Percentiles rank a stretch among this genome's conserved stretches.
These are phyloP conservation scores for Athene noctua DNA, from an alignment of 2,113 vertebrate genomes.

Conservation along the genomic window DNA sequence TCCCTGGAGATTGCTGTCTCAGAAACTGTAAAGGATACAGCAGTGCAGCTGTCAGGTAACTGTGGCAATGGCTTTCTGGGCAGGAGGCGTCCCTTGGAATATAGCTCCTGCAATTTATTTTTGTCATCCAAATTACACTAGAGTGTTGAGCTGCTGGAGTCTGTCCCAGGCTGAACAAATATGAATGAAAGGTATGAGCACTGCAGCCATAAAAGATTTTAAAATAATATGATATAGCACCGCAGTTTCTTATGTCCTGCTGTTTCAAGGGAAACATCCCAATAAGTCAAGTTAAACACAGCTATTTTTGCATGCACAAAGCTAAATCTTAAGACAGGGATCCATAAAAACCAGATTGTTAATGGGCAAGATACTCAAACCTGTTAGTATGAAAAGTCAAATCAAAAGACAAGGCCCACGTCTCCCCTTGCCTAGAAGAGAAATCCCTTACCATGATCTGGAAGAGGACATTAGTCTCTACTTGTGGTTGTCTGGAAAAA, in stretches of 20 bases:
- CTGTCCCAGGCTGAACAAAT: not conserved
- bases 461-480: not conserved
- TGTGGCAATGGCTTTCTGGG: not conserved
- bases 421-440: not conserved
- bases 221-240: not conserved
- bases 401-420: not conserved
- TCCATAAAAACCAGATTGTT: not conserved
- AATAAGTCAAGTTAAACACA: not conserved
- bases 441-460: fast-evolving
- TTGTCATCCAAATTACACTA: not conserved
- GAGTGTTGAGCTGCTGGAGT: constrained; percentile 2
- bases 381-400: not conserved
- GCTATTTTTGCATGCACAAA: not conserved
- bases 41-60: not conserved
- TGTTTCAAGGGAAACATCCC: not conserved
- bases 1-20: not conserved
- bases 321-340: not conserved
- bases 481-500: not conserved
- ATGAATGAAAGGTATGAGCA: constrained; percentile 30
- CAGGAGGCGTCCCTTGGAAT: not conserved
- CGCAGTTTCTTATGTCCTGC: not conserved
- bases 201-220: not conserved
- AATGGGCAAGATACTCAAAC: not conserved
- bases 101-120: constrained; percentile 19
- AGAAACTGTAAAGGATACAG: not conserved